Conservation (phyloP, 92 coral and sea anemone species). For the Phenganax stokvisi region DNA sequence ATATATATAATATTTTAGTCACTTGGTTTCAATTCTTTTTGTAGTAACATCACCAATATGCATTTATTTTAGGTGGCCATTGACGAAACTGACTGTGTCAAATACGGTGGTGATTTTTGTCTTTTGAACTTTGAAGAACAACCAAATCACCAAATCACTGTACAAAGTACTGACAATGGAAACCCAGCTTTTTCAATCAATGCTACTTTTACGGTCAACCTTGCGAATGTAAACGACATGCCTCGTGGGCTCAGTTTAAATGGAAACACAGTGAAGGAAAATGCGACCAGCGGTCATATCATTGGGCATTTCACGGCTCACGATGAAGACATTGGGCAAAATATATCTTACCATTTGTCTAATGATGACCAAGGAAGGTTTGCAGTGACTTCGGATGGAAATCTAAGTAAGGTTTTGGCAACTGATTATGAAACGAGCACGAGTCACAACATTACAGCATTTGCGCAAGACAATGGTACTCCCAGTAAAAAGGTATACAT, state of each 20-base stretch:
- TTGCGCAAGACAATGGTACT: constrained; percentile 70
- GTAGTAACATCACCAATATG: background rate
- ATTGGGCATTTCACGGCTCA: constrained; percentile 68
- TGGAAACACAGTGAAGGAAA: constrained; percentile 63
- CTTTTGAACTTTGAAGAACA: constrained; percentile 68
- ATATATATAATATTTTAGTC: background rate
- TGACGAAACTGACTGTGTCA: constrained; percentile 60
- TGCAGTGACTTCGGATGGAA: constrained; percentile 60
- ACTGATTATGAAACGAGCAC: constrained; percentile 69
- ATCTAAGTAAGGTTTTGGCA: constrained; percentile 60
- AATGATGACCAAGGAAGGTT: constrained; percentile 84
- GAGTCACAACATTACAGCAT: constrained; percentile 59
- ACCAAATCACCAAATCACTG: constrained; percentile 50
- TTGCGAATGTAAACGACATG: constrained; percentile 74
- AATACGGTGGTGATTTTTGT: constrained; percentile 72
- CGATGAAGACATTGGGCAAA: constrained; percentile 68
- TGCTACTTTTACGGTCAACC: constrained; percentile 50
- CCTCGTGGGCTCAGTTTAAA: constrained; percentile 76
- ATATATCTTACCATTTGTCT: constrained; percentile 57
- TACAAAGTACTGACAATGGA: constrained; percentile 73
- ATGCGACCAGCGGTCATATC: constrained; percentile 57
- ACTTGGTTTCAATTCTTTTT: background rate
- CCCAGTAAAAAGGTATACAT: constrained; percentile 61
- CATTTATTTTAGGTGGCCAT: constrained; percentile 59
- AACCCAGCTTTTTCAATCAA: constrained; percentile 54